A percentile compares a stretch with the other conserved stretches of the same genome.
Evolutionary conservation across 2,888 invertebrate species (phyloP).

Genomic region (Myopa tessellatipennis): DNA sequence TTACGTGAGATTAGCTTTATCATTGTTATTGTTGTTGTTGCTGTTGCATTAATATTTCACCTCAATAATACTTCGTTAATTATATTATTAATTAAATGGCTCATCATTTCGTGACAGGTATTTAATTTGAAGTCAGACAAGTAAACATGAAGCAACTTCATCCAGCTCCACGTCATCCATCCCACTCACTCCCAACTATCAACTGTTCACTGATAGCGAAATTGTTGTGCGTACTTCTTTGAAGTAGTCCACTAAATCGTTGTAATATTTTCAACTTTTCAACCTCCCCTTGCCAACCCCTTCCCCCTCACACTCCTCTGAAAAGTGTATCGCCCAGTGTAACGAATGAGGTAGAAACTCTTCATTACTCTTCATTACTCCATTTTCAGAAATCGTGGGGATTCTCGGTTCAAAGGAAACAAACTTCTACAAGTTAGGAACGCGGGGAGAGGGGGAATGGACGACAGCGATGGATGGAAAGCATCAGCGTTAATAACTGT

Average conservation of each 20-base stretch:
- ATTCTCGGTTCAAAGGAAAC: background rate
- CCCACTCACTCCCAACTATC: background rate
- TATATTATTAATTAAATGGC: conserved; percentile 32
- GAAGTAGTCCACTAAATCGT: conserved; percentile 21
- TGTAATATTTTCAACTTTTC: conserved; percentile 28
- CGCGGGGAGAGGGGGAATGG: background rate
- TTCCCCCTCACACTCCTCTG: background rate
- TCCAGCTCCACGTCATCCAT: background rate
- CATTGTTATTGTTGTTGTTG: background rate
- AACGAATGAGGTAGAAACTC: conserved; percentile 9
- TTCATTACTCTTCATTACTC: conserved; percentile 20
- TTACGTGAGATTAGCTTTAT: too few species aligned
- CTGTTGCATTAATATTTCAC: background rate
- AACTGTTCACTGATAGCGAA: background rate
- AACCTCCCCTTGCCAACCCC: background rate
- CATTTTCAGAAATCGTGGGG: background rate
- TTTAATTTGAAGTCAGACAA: conserved; percentile 14
- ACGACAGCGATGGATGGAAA: conserved; percentile 9
- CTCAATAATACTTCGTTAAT: conserved; percentile 12
- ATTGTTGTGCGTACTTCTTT: background rate
- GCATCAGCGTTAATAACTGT: conserved; percentile 38
- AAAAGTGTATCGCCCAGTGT: background rate
- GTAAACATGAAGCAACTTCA: background rate
- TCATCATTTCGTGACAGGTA: conserved; percentile 24
- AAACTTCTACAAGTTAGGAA: too few species aligned